A percentile compares a stretch with the other conserved stretches of the same genome.
Conservation (phyloP, 2,888 invertebrate genomes). For the Drosophila cyrtoloma region DNA sequence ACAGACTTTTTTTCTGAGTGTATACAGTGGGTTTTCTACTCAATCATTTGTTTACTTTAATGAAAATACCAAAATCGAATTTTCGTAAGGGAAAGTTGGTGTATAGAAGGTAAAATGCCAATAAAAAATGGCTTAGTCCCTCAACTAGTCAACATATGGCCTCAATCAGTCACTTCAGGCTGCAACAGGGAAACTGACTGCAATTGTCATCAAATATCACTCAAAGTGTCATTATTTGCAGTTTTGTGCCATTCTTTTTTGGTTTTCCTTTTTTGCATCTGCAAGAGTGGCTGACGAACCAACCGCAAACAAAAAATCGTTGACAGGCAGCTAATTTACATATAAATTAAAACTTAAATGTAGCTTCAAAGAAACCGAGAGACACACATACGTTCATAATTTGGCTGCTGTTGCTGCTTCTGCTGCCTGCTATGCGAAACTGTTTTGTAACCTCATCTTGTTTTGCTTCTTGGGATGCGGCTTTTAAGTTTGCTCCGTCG, state of each 20-base stretch:
- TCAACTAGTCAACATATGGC: constrained; percentile 4
- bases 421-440: constrained; percentile 8
- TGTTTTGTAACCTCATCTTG: constrained; percentile 67
- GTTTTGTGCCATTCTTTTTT: constrained; percentile 62
- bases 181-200: constrained; percentile 19
- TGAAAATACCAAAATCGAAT: neutral
- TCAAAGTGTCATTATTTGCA: constrained; percentile 73
- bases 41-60: neutral
- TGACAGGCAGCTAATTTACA: constrained; percentile 68
- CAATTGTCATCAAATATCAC: constrained; percentile 71
- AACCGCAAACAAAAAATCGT: constrained; percentile 22
- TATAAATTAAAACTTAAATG: constrained; percentile 77
- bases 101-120: neutral
- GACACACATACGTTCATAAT: constrained; percentile 35
- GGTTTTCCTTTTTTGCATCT: neutral
- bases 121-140: neutral
- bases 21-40: neutral
- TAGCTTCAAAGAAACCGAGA: constrained; percentile 36
- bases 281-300: constrained; percentile 21
- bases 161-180: neutral
- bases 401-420: constrained; percentile 9
- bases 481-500: constrained; percentile 55
- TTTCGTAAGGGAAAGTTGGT: neutral
- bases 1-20: neutral
- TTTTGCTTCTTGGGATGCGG: constrained; percentile 37